Percentiles rank a stretch among this genome's conserved stretches.
These are phyloP conservation scores for Diaprepes abbreviatus DNA, from an alignment of 2,888 invertebrate genomes.

Conservation along the genomic window DNA sequence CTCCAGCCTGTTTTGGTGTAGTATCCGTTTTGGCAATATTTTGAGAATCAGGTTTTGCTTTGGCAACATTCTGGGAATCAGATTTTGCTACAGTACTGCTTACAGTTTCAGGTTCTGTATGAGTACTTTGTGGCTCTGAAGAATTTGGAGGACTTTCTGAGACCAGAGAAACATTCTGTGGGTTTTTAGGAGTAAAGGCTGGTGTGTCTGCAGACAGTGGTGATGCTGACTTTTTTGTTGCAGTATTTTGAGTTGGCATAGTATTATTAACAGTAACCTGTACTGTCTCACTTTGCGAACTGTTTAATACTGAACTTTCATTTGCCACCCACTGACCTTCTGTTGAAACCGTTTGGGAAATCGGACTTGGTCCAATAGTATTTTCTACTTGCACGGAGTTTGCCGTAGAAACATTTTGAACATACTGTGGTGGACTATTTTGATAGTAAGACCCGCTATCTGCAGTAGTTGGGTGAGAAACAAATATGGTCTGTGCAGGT, in stretches of 20 bases:
- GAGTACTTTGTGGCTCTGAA: not conserved
- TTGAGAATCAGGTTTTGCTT: no score
- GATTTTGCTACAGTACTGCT: not conserved
- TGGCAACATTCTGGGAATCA: not conserved
- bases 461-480: constrained; percentile 23
- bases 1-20: constrained; percentile 27
- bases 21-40: not conserved
- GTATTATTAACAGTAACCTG: not conserved
- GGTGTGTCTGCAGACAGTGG: constrained; percentile 40
- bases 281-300: not conserved
- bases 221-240: constrained; percentile 11
- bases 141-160: not conserved
- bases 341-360: not conserved
- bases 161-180: constrained; percentile 13
- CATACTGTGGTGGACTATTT: constrained; percentile 17
- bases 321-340: not conserved
- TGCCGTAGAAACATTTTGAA: constrained; percentile 4
- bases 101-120: not conserved
- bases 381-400: not conserved
- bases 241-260: constrained; percentile 10
- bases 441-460: constrained; percentile 27
- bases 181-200: constrained; percentile 40
- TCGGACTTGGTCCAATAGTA: not conserved
- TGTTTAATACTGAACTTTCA: not conserved
- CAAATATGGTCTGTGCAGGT: constrained; percentile 39